These are phyloP conservation scores for Limosa lapponica DNA, from an alignment of 2,797 vertebrate species.

Conservation along the genomic window DNA sequence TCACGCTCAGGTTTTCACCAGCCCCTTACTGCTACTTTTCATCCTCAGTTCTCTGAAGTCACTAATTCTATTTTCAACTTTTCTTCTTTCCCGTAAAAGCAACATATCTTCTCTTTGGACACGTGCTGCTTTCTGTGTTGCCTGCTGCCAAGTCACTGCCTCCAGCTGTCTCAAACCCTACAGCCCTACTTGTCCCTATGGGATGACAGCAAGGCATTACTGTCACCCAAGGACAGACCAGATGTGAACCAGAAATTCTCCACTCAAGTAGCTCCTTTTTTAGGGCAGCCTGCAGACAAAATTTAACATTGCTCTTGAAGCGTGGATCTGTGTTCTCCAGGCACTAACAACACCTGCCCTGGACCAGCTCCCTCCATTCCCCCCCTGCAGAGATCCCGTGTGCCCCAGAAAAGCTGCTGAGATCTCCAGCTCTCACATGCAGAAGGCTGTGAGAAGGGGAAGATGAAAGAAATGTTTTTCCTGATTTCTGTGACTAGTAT, in stretches of 20 bases:
- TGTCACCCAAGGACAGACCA: neutral
- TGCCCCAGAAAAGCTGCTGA: neutral
- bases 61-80: neutral
- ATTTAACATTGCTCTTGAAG: neutral
- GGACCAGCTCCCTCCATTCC: neutral
- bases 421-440: neutral
- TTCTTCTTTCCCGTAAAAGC: neutral
- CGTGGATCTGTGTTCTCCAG: neutral
- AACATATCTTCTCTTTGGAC: neutral
- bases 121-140: neutral
- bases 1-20: neutral
- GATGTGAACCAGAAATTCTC: neutral
- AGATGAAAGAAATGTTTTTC: neutral
- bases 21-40: neutral
- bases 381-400: neutral
- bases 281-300: neutral
- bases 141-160: neutral
- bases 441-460: neutral
- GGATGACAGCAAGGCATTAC: neutral
- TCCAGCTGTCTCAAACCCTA: neutral
- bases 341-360: neutral
- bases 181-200: neutral
- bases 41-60: neutral
- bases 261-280: neutral
- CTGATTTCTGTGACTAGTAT: neutral